Evolutionary conservation across 2,888 invertebrate genomes (phyloP), one percentile per base, ranked within the genome.

Genomic region (Brachynemurus nebulosus): DNA sequence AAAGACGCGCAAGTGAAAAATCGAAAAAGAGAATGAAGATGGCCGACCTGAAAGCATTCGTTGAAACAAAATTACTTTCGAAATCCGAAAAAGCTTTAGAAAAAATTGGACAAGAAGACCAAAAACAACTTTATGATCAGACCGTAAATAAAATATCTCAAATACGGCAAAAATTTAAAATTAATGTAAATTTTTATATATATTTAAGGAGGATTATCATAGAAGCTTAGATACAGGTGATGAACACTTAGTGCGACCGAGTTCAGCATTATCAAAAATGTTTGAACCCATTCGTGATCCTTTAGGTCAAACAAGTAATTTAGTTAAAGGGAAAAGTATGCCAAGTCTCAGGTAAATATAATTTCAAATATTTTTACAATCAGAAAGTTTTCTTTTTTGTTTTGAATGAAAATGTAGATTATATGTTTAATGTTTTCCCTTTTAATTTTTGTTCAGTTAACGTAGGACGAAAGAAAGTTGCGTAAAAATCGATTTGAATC

Each of bases 281-380:
- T 65, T 63, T 47, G 64, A 62, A 47, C 57, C 58, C 5, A 50
- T 54, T 8, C 42, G 44, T 12, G 47, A 49, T 36, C 44, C 45
- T n/a, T 30, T 44, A 16, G 59, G 65, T 30, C 63, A 62, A 48
- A 68, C 73, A 12, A 73, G 76, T 42, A 88, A 86, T 64, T 70
- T 92, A 41, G 82, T 88, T 48, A 89, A 93, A 70, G 92, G 93
- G 48, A 92, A 92, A 68, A 93, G 92, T 70, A 91, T 95, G 91
- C 93, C 93, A 3, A 91, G 91, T 59, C 69, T 93, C 48, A 90
- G 90, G 91, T 91, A 68, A 68, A 70, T 55, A 47, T 34, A 37
- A 20, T n/a, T n/a, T n/a, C n/a, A n/a, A n/a, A n/a, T n/a, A n/a
- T n/a, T n/a, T n/a, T n/a, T n/a, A n/a, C n/a, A n/a, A n/a, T n/a